A percentile compares a stretch with the other conserved stretches of the same genome.
Conservation (phyloP, 2,888 invertebrate genomes). For the Pollenia labialis region DNA sequence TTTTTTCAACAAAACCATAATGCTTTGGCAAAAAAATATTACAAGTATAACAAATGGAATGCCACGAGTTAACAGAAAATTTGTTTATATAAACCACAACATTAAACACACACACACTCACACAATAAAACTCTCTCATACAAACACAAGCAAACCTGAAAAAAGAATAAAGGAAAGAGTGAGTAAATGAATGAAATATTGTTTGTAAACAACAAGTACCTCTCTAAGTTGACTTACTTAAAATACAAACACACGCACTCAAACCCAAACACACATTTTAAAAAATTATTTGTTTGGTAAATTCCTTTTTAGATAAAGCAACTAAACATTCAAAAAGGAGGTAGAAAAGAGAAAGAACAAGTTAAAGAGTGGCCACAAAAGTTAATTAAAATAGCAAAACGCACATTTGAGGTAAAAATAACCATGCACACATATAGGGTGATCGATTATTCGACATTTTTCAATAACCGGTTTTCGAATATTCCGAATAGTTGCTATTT, state of each 20-base stretch:
- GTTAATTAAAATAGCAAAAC: constrained; percentile 71
- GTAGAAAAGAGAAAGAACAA: constrained; percentile 14
- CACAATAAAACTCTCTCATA: background rate
- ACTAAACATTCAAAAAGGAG: background rate
- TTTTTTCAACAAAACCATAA: constrained; percentile 54
- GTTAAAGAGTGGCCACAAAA: constrained; percentile 59
- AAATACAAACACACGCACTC: background rate
- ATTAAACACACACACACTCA: constrained; percentile 10
- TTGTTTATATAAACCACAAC: constrained; percentile 64
- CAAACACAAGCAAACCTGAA: background rate
- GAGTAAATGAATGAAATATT: constrained; percentile 41
- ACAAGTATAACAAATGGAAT: constrained; percentile 50
- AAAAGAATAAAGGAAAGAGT: background rate
- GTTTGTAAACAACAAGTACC: constrained; percentile 42
- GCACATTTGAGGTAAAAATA: constrained; percentile 46
- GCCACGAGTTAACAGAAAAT: constrained; percentile 60
- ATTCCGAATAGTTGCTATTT: too few relatives aligned
- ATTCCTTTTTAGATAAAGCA: constrained; percentile 15
- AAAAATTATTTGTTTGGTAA: constrained; percentile 7
- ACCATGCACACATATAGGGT: too few relatives aligned
- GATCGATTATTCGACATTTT: too few relatives aligned
- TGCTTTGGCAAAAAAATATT: constrained; percentile 35
- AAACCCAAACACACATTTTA: background rate
- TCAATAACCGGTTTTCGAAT: too few relatives aligned
- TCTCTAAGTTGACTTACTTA: constrained; percentile 22